Evolutionary conservation across 2,113 vertebrate genomes (phyloP).

Genomic region (Narcine bancroftii): DNA sequence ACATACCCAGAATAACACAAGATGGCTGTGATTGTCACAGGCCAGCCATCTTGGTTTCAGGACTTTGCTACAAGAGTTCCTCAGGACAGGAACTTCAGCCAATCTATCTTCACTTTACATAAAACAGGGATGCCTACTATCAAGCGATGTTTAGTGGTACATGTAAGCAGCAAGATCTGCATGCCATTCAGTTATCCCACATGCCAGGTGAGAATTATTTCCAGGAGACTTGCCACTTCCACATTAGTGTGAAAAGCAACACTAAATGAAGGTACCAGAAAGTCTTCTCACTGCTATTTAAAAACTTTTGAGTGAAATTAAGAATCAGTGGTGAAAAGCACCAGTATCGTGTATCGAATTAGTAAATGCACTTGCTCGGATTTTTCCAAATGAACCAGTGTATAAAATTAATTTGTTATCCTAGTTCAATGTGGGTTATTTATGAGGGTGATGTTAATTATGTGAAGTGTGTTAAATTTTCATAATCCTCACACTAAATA

Average conservation of each 20-base stretch:
- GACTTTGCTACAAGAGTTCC: too few relatives aligned
- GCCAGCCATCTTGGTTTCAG: too few relatives aligned
- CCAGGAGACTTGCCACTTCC: too few relatives aligned
- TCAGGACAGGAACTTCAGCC: too few relatives aligned
- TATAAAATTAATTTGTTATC: not conserved
- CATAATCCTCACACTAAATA: not conserved
- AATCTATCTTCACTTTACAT: too few relatives aligned
- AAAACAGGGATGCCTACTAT: too few relatives aligned
- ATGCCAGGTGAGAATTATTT: too few relatives aligned
- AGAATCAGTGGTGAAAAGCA: not conserved
- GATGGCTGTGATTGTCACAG: too few relatives aligned
- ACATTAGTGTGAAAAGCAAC: not conserved
- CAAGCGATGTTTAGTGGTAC: too few relatives aligned
- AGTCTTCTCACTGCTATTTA: not conserved
- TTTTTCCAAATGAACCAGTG: not conserved
- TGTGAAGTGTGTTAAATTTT: not conserved
- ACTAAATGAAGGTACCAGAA: not conserved
- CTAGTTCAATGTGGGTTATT: not conserved
- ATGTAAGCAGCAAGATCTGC: too few relatives aligned
- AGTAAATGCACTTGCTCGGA: not conserved
- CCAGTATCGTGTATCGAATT: not conserved
- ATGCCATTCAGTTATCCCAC: too few relatives aligned
- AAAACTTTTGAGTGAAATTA: not conserved
- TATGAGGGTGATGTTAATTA: not conserved
- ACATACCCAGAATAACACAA: too few relatives aligned